phyloP scores from a whole-genome alignment of 2,797 vertebrate species.

The Danio choprae region DNA sequence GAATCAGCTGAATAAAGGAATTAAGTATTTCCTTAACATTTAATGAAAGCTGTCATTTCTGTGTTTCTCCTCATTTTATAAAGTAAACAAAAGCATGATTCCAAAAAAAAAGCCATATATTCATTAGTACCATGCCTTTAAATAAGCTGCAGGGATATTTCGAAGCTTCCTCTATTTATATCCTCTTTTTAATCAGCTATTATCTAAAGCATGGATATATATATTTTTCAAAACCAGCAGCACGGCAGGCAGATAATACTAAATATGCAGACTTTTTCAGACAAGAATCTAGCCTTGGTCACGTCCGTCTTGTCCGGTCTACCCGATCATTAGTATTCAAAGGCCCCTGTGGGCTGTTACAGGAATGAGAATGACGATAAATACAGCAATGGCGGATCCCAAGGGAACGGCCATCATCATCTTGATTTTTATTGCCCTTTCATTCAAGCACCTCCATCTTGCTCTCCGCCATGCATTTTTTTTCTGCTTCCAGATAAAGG shows the following conservation, averaged over 20 bases:
- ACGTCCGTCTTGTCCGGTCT: conserved; percentile 56
- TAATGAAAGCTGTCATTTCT: no score
- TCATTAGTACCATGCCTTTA: conserved; percentile 52
- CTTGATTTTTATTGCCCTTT: conserved; percentile 65
- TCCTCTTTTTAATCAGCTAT: conserved; percentile 73
- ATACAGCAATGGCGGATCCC: conserved; percentile 60
- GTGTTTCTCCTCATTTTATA: neutral
- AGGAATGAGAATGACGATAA: conserved; percentile 67
- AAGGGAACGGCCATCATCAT: conserved; percentile 68
- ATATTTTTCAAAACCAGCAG: conserved; percentile 65
- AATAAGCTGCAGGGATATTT: conserved; percentile 74
- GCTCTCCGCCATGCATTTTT: conserved; percentile 13
- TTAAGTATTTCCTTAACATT: no score
- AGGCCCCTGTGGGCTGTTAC: conserved; percentile 58
- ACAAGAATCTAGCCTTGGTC: conserved; percentile 50
- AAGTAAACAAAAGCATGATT: neutral
- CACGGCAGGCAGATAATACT: conserved; percentile 55
- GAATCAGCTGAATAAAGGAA: no score
- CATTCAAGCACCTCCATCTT: conserved; percentile 59
- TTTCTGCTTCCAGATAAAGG: conserved; percentile 48
- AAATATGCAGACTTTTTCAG: conserved; percentile 37
- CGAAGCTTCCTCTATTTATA: conserved; percentile 67
- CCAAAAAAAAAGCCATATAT: neutral
- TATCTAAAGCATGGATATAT: conserved; percentile 75
- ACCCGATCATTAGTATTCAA: conserved; percentile 71